Percentiles rank a stretch among this genome's conserved stretches.
Evolutionary conservation across 2,797 vertebrate species (phyloP).

Genomic region (Gallinago nigripennis): DNA sequence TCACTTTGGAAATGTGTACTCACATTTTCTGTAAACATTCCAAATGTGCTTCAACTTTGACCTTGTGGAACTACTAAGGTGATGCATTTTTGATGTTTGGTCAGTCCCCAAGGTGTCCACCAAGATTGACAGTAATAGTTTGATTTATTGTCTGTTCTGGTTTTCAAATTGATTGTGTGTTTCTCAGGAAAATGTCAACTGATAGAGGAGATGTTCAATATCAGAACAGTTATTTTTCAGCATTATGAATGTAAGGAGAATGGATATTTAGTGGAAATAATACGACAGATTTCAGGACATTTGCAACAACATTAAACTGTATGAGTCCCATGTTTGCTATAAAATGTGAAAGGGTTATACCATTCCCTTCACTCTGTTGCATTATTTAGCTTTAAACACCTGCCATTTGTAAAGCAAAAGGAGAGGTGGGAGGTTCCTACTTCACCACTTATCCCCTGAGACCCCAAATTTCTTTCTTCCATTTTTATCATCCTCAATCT

Average conservation of each 20-base stretch:
- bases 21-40: neutral
- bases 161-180: neutral
- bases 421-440: accelerated
- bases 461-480: neutral
- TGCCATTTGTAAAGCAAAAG: neutral
- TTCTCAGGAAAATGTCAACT: neutral
- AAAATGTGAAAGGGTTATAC: neutral
- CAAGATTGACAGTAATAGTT: neutral
- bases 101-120: neutral
- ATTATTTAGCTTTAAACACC: neutral
- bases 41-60: neutral
- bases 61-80: neutral
- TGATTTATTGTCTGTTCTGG: neutral
- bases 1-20: neutral
- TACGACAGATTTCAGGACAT: neutral
- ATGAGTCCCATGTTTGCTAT: neutral
- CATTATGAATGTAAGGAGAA: neutral
- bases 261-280: neutral
- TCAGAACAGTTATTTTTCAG: neutral
- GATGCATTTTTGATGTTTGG: neutral
- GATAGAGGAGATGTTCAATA: neutral
- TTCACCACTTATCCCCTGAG: neutral
- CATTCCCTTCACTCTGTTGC: neutral
- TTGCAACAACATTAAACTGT: neutral
- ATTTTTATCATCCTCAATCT: neutral